Evolutionary conservation across 2,888 invertebrate species (phyloP), one percentile per base, ranked within the genome.

Genomic region (Antheraea yamamai): DNA sequence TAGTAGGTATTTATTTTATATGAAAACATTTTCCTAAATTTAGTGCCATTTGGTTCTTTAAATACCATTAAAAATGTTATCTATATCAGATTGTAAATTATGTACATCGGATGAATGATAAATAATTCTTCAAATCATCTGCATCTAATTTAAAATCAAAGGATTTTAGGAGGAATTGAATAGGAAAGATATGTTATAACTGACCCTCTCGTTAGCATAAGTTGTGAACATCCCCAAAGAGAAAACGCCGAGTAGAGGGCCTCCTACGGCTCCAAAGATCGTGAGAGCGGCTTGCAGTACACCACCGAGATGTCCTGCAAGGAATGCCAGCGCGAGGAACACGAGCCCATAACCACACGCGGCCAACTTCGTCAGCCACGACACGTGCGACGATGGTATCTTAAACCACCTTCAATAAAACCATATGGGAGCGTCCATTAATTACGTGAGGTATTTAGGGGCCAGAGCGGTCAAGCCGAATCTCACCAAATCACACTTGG

Each of bases 221-320:
- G 97, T 96, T 58, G 97, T 96, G 80, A 97, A 96, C 97, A 98
- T 98, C 81, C 98, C 98, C 47, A 98, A 91, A 0, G 98, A 97
- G 87, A 98, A 98, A 1, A 98, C 92, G 0, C 97, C 98, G 47
- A 98, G 92, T 20, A 98, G 88, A 0, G 98, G 98, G 0, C 98
- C 98, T 0, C 98, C 98, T 2, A 98, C 96, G 0, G 98, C 97
- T 1, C 98, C 98, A 84, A 98, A 98, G 80, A 98, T 97, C 0
- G 98, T 98, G 10, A 98, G 91, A 0, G 98, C 96, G 0, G 97
- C 97, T 91, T 98, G 98, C 20, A 99, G 93, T 23, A 99, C 95
- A 0, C 98, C 98, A 0, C 98, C 98, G 72, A 98, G 92, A 75
- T 97, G 95, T 80, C 98, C 97, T 0, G 98, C 98, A 8, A 98